Evolutionary conservation across 2,797 vertebrate genomes (phyloP).

Genomic region (Pygocentrus nattereri): DNA sequence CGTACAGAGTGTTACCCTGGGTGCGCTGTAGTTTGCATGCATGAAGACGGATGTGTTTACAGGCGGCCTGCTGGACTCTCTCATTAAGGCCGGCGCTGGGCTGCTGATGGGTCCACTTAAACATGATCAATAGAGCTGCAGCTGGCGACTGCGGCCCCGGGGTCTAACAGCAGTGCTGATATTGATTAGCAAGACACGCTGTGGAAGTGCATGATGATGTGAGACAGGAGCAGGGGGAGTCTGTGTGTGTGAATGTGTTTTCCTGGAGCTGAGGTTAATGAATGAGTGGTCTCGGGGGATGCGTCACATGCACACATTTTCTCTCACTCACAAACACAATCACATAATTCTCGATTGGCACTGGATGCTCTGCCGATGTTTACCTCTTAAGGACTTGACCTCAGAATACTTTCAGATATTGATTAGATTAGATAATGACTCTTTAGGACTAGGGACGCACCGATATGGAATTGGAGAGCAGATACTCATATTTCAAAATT

Average conservation of each 20-base stretch:
- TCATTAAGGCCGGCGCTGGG: background rate
- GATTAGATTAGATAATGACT: too few species aligned
- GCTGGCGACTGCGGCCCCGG: background rate
- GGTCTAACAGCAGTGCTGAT: background rate
- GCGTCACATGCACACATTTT: background rate
- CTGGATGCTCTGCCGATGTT: background rate
- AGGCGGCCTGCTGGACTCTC: conserved; percentile 1
- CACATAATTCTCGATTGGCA: background rate
- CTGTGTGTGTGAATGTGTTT: background rate
- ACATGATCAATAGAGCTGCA: conserved; percentile 3
- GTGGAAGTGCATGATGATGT: background rate
- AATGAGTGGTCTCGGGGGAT: background rate
- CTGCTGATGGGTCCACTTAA: conserved; percentile 21
- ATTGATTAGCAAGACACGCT: conserved; percentile 9
- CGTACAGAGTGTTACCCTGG: background rate
- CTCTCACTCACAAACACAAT: background rate
- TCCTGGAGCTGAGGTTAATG: conserved; percentile 12
- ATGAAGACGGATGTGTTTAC: conserved; percentile 24
- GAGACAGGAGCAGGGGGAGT: background rate
- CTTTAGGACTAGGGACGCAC: too few species aligned
- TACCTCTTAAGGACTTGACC: background rate
- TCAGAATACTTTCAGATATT: background rate
- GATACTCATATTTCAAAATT: too few species aligned
- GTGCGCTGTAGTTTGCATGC: background rate
- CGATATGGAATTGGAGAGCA: too few species aligned